Conservation (phyloP, 2,797 vertebrate species). For the Sphenodon punctatus region DNA sequence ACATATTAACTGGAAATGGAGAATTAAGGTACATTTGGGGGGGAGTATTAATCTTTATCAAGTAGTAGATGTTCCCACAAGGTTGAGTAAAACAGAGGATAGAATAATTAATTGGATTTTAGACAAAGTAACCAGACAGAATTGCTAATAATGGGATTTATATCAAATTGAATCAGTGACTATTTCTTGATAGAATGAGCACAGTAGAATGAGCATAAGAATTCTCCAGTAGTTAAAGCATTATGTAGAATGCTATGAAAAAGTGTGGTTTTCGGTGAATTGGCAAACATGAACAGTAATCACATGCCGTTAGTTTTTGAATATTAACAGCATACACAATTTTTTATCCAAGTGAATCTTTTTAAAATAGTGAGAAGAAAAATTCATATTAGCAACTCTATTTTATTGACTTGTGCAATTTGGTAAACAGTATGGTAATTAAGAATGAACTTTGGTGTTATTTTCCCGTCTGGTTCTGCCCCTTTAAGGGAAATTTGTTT, state of each 20-base stretch:
- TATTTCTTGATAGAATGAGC: constrained; percentile 12
- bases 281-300: neutral
- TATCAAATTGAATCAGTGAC: constrained; percentile 1
- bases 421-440: too few relatives aligned
- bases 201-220: neutral
- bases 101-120: constrained; percentile 52
- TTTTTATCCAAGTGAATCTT: neutral
- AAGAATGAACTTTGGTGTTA: too few relatives aligned
- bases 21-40: neutral
- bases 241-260: neutral
- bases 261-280: neutral
- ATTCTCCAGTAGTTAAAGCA: neutral
- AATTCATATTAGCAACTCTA: too few relatives aligned
- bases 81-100: constrained; percentile 31
- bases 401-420: too few relatives aligned
- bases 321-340: rapidly evolving
- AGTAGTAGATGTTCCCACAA: neutral
- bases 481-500: too few relatives aligned
- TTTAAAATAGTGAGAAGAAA: too few relatives aligned
- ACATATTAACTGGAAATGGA: constrained; percentile 4
- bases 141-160: constrained; percentile 40
- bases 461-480: too few relatives aligned
- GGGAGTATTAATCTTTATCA: constrained; percentile 36
- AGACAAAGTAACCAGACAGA: constrained; percentile 34
- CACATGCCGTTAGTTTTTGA: neutral